phyloP scores from a whole-genome alignment of 2,888 invertebrate genomes.

The Chirona hameri region DNA sequence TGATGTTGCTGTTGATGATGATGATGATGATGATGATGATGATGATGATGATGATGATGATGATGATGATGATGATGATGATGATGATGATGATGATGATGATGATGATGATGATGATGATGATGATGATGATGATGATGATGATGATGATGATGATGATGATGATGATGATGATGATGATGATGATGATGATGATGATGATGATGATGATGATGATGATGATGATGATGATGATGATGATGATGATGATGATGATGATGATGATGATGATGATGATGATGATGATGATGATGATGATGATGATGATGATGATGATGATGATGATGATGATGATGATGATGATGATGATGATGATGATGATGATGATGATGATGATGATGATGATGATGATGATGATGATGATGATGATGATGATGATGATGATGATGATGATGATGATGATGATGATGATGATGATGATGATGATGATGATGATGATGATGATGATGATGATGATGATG shows the following conservation, averaged over 20 bases:
- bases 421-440: conserved; percentile 22
- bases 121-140: conserved; percentile 11
- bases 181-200: conserved; percentile 22
- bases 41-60: conserved; percentile 22
- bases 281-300: conserved; percentile 22
- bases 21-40: conserved; percentile 22
- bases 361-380: conserved; percentile 22
- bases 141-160: conserved; percentile 22
- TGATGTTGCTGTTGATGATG: too few relatives aligned
- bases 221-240: conserved; percentile 22
- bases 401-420: conserved; percentile 22
- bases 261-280: conserved; percentile 22
- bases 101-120: conserved; percentile 22
- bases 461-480: conserved; percentile 22
- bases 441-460: conserved; percentile 22
- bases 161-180: conserved; percentile 22
- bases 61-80: conserved; percentile 22
- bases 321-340: conserved; percentile 22
- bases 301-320: conserved; percentile 22
- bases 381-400: conserved; percentile 22
- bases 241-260: conserved; percentile 22
- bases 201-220: conserved; percentile 22
- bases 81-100: conserved; percentile 22
- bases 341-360: conserved; percentile 22
- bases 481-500: conserved; percentile 22